Conservation (phyloP, 2,888 invertebrate species). For the Stomorhina lunata region DNA sequence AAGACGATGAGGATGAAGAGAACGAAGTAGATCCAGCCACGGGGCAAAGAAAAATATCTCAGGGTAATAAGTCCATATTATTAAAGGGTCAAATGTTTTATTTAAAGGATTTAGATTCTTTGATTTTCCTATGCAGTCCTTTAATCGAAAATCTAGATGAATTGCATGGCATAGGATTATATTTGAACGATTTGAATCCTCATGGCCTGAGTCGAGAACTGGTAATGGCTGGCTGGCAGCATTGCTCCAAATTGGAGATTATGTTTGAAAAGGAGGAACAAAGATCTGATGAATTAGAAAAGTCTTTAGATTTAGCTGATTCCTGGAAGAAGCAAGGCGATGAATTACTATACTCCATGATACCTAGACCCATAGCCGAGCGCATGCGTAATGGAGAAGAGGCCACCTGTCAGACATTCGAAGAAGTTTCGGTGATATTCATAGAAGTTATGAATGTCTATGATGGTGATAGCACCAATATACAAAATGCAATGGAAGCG, state of each 20-base stretch:
- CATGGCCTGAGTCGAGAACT: slow-evolving; percentile 92
- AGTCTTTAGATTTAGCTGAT: slow-evolving; percentile 88
- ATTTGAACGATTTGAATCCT: slow-evolving; percentile 90
- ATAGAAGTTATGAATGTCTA: slow-evolving; percentile 78
- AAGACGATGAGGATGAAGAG: slow-evolving; percentile 58
- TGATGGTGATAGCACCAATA: slow-evolving; percentile 74
- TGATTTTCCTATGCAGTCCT: slow-evolving; percentile 93
- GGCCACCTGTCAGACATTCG: slow-evolving; percentile 87
- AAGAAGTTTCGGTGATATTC: slow-evolving; percentile 80
- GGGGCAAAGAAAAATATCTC: slow-evolving; percentile 71
- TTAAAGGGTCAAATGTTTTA: slow-evolving; percentile 93
- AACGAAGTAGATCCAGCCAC: slow-evolving; percentile 71
- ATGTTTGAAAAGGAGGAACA: slow-evolving; percentile 91
- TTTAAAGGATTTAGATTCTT: slow-evolving; percentile 88
- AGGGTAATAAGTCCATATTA: slow-evolving; percentile 83
- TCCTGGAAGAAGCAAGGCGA: slow-evolving; percentile 93
- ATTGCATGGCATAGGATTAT: slow-evolving; percentile 88
- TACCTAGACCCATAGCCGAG: slow-evolving; percentile 91
- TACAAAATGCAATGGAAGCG: slow-evolving; percentile 86
- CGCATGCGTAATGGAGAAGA: slow-evolving; percentile 88
- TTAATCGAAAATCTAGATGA: slow-evolving; percentile 93
- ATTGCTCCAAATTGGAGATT: slow-evolving; percentile 88
- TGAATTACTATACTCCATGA: slow-evolving; percentile 94
- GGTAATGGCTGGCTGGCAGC: slow-evolving; percentile 92
- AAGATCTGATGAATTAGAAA: slow-evolving; percentile 88